phyloP scores from a whole-genome alignment of 2,113 vertebrate genomes.

The Tonatia bakeri region DNA sequence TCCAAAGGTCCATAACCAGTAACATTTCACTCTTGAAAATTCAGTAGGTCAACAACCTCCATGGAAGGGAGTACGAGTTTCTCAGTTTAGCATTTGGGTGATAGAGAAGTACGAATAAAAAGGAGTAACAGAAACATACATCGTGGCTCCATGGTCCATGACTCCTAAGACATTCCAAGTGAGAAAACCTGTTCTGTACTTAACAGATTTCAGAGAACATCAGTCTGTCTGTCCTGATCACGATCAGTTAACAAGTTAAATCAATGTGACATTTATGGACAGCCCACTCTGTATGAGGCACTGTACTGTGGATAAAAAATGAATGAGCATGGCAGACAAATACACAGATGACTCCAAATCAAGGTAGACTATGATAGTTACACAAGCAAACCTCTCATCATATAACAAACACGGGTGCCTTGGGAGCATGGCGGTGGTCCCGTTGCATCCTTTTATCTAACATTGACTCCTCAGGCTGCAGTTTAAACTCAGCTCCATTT shows the following conservation, averaged over 20 bases:
- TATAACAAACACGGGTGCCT: not conserved
- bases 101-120: not conserved
- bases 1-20: not conserved
- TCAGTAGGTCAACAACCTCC: not conserved
- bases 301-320: not conserved
- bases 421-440: not conserved
- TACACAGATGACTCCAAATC: not conserved
- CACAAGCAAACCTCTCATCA: not conserved
- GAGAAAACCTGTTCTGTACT: not conserved
- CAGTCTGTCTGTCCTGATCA: not conserved
- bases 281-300: not conserved
- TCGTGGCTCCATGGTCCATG: not conserved
- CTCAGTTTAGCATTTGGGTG: not conserved
- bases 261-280: not conserved
- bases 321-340: not conserved
- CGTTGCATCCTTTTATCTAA: not conserved
- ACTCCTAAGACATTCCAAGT: not conserved
- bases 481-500: not conserved
- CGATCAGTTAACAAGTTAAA: not conserved
- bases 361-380: not conserved
- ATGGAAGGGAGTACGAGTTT: not conserved
- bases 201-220: not conserved
- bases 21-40: slow-evolving; percentile 13
- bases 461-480: not conserved
- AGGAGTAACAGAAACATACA: not conserved